Base-by-base conservation (phyloP, 2,888 invertebrate species). In the Drosophila affinis region DNA sequence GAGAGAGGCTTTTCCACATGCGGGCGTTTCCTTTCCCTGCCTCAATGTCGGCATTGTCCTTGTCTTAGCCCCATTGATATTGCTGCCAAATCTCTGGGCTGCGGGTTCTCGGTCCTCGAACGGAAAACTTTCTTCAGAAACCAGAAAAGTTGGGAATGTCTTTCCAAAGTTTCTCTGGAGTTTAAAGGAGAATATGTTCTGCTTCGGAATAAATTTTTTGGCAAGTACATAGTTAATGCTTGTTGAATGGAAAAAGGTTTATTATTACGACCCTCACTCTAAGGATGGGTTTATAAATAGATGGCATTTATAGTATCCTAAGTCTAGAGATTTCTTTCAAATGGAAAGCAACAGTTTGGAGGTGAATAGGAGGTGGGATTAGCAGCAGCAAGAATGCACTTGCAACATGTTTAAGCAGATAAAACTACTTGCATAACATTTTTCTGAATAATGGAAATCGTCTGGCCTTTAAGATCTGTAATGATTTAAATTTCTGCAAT, bases 21-120 rank as follows among this genome's bases (percentile, higher is more conserved):
- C 53, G 57, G 57, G 29, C 14, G 44, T 44, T 21, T 49, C 54
- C 56, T 21, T 56, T 65, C 48, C 55, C 56, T 47, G 55, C 32
- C 69, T 69, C 46, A 48, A 55, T 69, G 65, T 55, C 56, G 70
- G 21, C 55, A 44, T 69, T 65, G 65, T 65, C 70, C 65, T 56
- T 56, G 10, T 14, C 39, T 39, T 69, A 69, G 48, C 29, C 29
- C 69, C 70, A 69, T 65, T 69, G 70, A 44, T 24, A 21, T 27
- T 21, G 12, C 45, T 48, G 62, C 62, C 27, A 39, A 62, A n/a
- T 62, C 47, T 7, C 39, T 14, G 39, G n/a, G 39, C 39, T 62
- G 39, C 47, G 39, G 62, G 48, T 27, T 62, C 39, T 39, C n/a
- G 7, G 62, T 18, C 27, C 18, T 39, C 67, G 9, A 47, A 3